A percentile compares a stretch with the other conserved stretches of the same genome.
phyloP scores from a whole-genome alignment of 2,797 vertebrate species.

The Anableps anableps region DNA sequence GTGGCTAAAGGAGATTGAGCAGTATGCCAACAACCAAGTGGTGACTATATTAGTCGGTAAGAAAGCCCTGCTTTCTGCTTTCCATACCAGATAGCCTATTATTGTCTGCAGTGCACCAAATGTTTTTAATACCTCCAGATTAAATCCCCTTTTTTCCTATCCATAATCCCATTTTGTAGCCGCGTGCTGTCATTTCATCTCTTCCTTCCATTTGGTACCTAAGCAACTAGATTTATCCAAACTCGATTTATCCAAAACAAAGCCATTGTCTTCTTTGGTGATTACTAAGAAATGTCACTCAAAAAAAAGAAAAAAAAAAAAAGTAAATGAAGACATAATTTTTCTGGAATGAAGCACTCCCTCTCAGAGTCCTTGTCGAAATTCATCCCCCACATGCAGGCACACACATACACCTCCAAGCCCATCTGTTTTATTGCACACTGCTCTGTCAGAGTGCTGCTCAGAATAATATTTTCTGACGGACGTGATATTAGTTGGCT shows the following conservation, averaged over 20 bases:
- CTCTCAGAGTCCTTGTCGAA: conserved; percentile 4
- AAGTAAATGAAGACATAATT: not conserved
- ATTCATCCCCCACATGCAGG: conserved; percentile 30
- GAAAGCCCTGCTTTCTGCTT: conserved; percentile 46
- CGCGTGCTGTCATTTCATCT: not conserved
- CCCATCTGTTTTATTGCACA: conserved; percentile 36
- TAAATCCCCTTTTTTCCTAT: not conserved
- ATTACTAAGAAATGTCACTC: conserved; percentile 7
- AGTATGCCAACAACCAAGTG: conserved; percentile 98
- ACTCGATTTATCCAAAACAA: conserved; percentile 5
- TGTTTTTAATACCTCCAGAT: conserved; percentile 6
- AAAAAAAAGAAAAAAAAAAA: not conserved
- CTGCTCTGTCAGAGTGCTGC: conserved; percentile 7
- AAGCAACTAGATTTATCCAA: not conserved
- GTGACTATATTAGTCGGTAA: conserved; percentile 98
- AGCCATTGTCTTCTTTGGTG: not conserved
- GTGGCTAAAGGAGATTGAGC: conserved; percentile 98
- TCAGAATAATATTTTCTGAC: not conserved
- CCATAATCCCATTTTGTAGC: not conserved
- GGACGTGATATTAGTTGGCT: not conserved
- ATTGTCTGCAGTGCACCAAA: conserved; percentile 3
- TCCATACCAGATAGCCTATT: not conserved
- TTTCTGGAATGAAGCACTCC: conserved; percentile 7
- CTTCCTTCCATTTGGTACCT: not conserved
- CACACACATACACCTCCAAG: conserved; percentile 26